A percentile compares a stretch with the other conserved stretches of the same genome.
These are phyloP conservation scores for Lamellibrachia luymesi DNA, from an alignment of 1,140 invertebrate species.

Conservation along the genomic window DNA sequence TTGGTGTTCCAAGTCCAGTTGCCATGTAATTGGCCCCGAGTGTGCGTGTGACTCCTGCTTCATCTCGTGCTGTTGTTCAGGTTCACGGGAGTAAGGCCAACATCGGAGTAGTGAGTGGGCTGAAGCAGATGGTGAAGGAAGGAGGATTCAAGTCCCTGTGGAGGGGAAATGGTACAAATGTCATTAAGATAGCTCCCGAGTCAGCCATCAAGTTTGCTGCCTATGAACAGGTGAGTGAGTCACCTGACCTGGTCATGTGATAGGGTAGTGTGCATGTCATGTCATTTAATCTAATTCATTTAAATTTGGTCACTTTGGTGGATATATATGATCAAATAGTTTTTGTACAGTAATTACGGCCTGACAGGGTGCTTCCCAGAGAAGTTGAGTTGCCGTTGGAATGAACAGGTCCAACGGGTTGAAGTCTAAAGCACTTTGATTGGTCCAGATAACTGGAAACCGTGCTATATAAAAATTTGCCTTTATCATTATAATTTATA, in stretches of 20 bases:
- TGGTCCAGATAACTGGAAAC: no score
- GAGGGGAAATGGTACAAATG: slow-evolving; percentile 98
- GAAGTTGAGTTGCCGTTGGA: no score
- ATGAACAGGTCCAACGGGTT: no score
- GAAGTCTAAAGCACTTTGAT: no score
- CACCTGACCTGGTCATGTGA: slow-evolving; percentile 80
- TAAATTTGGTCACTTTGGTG: no score
- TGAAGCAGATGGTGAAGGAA: slow-evolving; percentile 74
- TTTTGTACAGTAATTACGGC: not conserved
- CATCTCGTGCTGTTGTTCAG: not conserved
- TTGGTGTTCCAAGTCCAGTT: no score
- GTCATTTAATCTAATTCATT: slow-evolving; percentile 65
- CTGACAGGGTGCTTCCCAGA: no score
- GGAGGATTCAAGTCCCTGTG: slow-evolving; percentile 88
- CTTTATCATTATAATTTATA: no score
- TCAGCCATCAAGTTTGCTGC: slow-evolving; percentile 96
- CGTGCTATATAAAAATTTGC: no score
- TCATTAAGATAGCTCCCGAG: slow-evolving; percentile 97
- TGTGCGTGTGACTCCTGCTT: not conserved
- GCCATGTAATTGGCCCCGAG: no score
- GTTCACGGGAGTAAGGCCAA: slow-evolving; percentile 25
- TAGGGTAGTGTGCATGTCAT: slow-evolving; percentile 82
- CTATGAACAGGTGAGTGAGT: slow-evolving; percentile 89
- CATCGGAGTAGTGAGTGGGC: slow-evolving; percentile 18
- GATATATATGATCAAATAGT: not conserved